A percentile compares a stretch with the other conserved stretches of the same genome.
phyloP scores from a whole-genome alignment of 2,113 vertebrate genomes.

The Nothobranchius furzeri region DNA sequence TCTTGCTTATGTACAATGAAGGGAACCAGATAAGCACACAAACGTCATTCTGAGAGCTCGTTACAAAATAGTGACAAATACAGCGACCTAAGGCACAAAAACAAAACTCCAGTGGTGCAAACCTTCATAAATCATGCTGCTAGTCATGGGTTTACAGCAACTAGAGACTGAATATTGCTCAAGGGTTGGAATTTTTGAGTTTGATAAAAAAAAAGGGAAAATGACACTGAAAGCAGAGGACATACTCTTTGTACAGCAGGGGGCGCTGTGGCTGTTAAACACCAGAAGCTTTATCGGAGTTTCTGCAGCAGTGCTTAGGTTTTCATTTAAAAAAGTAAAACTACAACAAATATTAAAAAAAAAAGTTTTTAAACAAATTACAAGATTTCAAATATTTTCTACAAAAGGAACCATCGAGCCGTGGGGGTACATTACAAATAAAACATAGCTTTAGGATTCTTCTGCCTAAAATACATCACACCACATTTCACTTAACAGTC shows the following conservation, averaged over 20 bases:
- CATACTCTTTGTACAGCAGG: conserved; percentile 40
- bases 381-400: conserved; percentile 16
- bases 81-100: conserved; percentile 60
- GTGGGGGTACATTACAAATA: not conserved
- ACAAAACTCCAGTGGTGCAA: conserved; percentile 30
- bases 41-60: conserved; percentile 13
- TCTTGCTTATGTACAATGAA: conserved; percentile 4
- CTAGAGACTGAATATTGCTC: not conserved
- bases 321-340: not conserved
- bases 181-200: not conserved
- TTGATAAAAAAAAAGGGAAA: conserved; percentile 2
- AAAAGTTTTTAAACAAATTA: conserved; percentile 33
- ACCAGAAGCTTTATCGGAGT: conserved; percentile 2
- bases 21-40: conserved; percentile 3
- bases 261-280: conserved; percentile 30
- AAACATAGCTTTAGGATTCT: not conserved
- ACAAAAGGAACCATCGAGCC: conserved; percentile 31
- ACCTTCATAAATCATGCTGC: conserved; percentile 19
- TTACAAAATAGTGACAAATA: conserved; percentile 24
- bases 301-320: not conserved
- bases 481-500: not conserved
- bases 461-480: conserved; percentile 25
- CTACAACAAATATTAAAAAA: conserved; percentile 16
- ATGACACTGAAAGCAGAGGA: not conserved
- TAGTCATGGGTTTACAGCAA: conserved; percentile 18